A percentile compares a stretch with the other conserved stretches of the same genome.
Conservation (phyloP, 1,140 invertebrate genomes). For the Lanistes nyassanus region DNA sequence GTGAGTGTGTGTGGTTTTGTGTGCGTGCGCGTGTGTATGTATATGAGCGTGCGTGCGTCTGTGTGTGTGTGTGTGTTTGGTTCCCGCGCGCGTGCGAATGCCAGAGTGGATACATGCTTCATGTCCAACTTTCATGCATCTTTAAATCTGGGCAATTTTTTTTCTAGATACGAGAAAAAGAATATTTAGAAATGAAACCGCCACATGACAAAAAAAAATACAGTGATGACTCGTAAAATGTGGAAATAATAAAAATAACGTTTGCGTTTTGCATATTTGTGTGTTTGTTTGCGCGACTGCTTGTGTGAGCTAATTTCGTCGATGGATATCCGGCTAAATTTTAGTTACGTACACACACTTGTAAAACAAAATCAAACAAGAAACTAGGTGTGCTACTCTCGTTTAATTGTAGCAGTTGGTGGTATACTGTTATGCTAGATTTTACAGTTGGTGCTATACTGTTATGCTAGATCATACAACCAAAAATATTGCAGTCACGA, state of each 20-base stretch:
- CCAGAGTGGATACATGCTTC: no score
- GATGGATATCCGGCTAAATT: not conserved
- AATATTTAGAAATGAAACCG: no score
- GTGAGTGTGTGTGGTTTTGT: not conserved
- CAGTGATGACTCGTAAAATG: no score
- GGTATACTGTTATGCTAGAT: no score
- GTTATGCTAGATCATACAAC: no score
- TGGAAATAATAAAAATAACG: no score
- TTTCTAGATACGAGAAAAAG: no score
- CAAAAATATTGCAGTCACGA: no score
- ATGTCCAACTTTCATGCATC: no score
- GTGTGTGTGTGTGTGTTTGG: conserved; percentile 3
- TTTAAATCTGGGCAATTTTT: no score
- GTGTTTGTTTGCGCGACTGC: not conserved
- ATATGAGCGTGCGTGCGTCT: not conserved
- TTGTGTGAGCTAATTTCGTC: not conserved
- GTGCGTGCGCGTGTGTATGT: not conserved
- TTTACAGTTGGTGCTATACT: no score
- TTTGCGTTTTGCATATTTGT: not conserved
- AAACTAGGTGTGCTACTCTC: not conserved
- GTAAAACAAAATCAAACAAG: not conserved
- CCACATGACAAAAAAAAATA: no score
- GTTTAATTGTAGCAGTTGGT: not conserved
- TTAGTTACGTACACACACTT: not conserved
- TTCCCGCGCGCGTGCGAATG: not conserved